phyloP scores from a whole-genome alignment of 2,113 vertebrate species.

The Nymphicus hollandicus region DNA sequence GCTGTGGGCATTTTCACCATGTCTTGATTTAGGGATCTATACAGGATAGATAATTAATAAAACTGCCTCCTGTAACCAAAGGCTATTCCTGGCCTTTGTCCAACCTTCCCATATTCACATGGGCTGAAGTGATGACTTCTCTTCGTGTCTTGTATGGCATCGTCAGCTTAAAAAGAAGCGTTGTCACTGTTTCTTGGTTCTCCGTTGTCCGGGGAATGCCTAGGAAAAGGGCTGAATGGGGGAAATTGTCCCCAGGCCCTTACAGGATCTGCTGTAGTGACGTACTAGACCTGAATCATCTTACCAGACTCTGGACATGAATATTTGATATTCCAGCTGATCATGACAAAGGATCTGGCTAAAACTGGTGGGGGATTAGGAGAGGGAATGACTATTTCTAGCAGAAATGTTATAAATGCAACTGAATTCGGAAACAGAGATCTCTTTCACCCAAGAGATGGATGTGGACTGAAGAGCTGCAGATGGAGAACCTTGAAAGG shows the following conservation, averaged over 20 bases:
- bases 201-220: background rate
- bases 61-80: background rate
- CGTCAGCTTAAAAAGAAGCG: background rate
- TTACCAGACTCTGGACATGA: background rate
- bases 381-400: background rate
- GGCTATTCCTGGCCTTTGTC: background rate
- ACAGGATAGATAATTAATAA: background rate
- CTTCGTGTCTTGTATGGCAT: background rate
- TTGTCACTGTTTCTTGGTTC: background rate
- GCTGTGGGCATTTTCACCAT: background rate
- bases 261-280: background rate
- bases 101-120: rapidly evolving
- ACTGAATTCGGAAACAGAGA: background rate
- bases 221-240: background rate
- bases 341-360: background rate
- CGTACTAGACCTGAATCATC: background rate
- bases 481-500: background rate
- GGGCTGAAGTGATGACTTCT: background rate
- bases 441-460: background rate
- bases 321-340: slow-evolving; percentile 27
- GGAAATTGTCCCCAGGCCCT: rapidly evolving
- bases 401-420: background rate
- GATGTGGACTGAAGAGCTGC: background rate
- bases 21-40: background rate
- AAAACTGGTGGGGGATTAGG: background rate